phyloP scores from a whole-genome alignment of 2,797 vertebrate genomes.

The Artibeus jamaicensis region DNA sequence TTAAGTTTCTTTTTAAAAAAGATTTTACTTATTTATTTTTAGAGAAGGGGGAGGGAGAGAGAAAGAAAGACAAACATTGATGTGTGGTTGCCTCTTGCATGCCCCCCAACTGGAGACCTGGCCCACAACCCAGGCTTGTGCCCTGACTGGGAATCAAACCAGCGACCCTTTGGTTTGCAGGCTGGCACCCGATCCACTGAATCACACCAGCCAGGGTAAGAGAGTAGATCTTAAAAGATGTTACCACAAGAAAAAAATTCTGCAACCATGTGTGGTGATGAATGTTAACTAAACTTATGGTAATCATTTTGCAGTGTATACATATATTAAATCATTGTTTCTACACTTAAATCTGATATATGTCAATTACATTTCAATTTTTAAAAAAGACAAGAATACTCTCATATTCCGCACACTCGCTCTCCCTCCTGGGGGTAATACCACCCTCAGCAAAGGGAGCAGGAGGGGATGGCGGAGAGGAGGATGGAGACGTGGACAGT shows the following conservation, averaged over 20 bases:
- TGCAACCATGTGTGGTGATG: not conserved
- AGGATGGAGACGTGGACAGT: not conserved
- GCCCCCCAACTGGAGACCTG: too few species aligned
- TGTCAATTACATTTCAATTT: not conserved
- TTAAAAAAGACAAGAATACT: not conserved
- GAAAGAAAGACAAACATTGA: too few species aligned
- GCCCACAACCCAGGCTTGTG: too few species aligned
- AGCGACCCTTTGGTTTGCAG: too few species aligned
- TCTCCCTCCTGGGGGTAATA: not conserved
- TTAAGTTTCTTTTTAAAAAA: too few species aligned
- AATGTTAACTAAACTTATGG: not conserved
- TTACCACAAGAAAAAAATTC: not conserved
- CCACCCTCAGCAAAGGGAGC: not conserved
- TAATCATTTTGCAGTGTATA: not conserved
- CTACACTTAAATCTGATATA: not conserved
- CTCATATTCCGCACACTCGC: not conserved
- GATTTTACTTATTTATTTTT: too few species aligned
- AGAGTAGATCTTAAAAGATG: not conserved
- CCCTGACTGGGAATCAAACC: too few species aligned
- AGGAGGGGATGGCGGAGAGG: not conserved
- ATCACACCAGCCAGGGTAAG: not conserved
- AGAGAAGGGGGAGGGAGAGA: too few species aligned
- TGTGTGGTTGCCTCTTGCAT: too few species aligned
- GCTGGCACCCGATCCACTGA: too few species aligned
- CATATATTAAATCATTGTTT: not conserved